Evolutionary conservation across 2,113 vertebrate genomes (phyloP), one percentile per base, ranked within the genome.

Genomic region (Cottus gobio): DNA sequence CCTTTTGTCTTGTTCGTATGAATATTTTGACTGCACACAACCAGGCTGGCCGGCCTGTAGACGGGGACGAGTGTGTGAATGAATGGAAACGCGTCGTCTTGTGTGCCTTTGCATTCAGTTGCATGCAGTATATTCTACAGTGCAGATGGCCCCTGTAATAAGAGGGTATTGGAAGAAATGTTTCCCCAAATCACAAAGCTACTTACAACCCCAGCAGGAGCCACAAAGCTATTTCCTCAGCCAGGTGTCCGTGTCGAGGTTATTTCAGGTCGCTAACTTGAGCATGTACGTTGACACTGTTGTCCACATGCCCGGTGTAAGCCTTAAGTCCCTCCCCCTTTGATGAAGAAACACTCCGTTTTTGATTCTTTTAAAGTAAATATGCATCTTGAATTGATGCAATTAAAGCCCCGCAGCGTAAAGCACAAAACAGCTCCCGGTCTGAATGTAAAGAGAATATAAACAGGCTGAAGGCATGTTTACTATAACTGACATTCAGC

Each of bases 381-480:
- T 79, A 71, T 50, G 46, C 48, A 24, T 83, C 31, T 64, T 9
- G 9, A 76, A 54, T 56, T 22, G 63, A 70, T 69, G 81, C 62
- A 65, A 9, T 82, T 69, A 58, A 66, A 69, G 26, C 66, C 64
- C 39, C 46, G 68, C 75, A 65, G 73, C 28, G 0, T 13, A 63
- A 2, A 48, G 68, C 77, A 61, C 72, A 74, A 37, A 69, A 22
- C 4, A 12, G 48, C 63, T 36, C 64, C 64, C 16, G 39, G 44
- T 56, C 57, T 84, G 87, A 92, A 89, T 92, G 92, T 89, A 90
- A 75, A 83, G 60, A 68, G 54, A 73, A 61, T 64, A 22, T 77
- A 60, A 74, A 78, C 7, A 64, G 31, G 69, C 73, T 73, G 77
- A 84, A 82, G 48, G 78, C 69, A 52, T 74, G 73, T 87, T 89